Conservation (phyloP, 2,888 invertebrate genomes). For the Sesia apiformis region DNA sequence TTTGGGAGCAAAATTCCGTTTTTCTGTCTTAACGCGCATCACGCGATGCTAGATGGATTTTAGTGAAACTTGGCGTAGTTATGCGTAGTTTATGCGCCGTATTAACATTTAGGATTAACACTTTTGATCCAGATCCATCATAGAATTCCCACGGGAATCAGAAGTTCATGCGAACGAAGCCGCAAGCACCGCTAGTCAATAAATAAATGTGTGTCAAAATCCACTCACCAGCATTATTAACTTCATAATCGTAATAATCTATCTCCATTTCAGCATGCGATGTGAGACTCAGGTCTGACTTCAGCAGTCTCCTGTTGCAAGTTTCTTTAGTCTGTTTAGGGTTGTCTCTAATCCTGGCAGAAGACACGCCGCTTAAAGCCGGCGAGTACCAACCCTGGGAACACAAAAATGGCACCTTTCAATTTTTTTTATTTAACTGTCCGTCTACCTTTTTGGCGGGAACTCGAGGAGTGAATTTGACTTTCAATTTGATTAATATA, state of each 20-base stretch:
- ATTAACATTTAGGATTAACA: neutral
- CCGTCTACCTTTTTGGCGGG: no score
- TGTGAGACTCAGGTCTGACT: conserved; percentile 86
- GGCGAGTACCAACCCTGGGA: conserved; percentile 82
- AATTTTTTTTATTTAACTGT: neutral
- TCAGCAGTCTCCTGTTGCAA: conserved; percentile 78
- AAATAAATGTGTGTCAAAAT: neutral
- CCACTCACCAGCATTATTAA: conserved; percentile 77
- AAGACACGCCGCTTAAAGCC: conserved; percentile 78
- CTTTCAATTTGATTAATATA: no score
- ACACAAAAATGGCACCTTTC: neutral
- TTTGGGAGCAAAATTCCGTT: no score
- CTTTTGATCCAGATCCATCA: neutral
- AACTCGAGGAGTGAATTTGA: no score
- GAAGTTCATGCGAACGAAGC: no score
- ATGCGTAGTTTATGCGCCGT: no score
- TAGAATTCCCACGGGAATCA: no score
- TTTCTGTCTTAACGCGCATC: no score
- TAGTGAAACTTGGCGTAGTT: no score
- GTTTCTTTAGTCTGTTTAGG: conserved; percentile 87
- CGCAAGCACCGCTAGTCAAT: no score
- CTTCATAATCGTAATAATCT: conserved; percentile 93
- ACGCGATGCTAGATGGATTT: no score
- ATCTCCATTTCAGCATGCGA: conserved; percentile 87
- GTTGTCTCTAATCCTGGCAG: conserved; percentile 78